phyloP scores from a whole-genome alignment of 2,797 vertebrate species.

The Rhabdophis nuchalis region DNA sequence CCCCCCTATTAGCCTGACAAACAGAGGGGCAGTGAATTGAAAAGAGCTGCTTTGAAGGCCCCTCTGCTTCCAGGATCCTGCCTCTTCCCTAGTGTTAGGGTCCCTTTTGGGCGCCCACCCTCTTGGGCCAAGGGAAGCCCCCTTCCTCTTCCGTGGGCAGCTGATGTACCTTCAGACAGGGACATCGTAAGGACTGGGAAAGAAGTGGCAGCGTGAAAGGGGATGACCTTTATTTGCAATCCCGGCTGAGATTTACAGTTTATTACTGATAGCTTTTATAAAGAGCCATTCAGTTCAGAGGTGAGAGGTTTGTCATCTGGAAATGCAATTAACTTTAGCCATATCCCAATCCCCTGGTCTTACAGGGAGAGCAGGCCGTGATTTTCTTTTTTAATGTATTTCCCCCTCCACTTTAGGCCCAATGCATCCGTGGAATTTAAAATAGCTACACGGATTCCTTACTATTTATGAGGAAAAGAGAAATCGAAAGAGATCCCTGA shows the following conservation, averaged over 20 bases:
- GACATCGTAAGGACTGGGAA: constrained; percentile 75
- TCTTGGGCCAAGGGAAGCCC: constrained; percentile 28
- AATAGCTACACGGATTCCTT: constrained; percentile 68
- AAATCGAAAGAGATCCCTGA: constrained; percentile 64
- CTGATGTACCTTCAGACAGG: constrained; percentile 69
- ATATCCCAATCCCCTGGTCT: constrained; percentile 81
- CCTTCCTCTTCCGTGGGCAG: constrained; percentile 65
- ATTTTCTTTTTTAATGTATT: constrained; percentile 72
- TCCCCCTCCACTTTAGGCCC: constrained; percentile 68
- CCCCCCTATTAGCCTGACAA: background rate
- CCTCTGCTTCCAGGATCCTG: background rate
- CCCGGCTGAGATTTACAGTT: constrained; percentile 87
- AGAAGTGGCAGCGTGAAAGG: constrained; percentile 78
- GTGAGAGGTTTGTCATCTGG: constrained; percentile 87
- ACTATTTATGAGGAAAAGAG: constrained; percentile 61
- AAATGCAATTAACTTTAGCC: constrained; percentile 86
- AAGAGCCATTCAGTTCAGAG: constrained; percentile 87
- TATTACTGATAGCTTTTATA: constrained; percentile 89
- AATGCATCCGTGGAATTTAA: constrained; percentile 67
- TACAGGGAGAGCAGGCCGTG: constrained; percentile 69
- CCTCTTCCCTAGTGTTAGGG: background rate
- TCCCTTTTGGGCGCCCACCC: background rate
- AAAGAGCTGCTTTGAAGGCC: background rate
- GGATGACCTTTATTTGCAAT: constrained; percentile 87
- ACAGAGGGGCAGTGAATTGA: background rate